phyloP scores from a whole-genome alignment of 2,113 vertebrate genomes.

The Psilopogon haemacephalus region DNA sequence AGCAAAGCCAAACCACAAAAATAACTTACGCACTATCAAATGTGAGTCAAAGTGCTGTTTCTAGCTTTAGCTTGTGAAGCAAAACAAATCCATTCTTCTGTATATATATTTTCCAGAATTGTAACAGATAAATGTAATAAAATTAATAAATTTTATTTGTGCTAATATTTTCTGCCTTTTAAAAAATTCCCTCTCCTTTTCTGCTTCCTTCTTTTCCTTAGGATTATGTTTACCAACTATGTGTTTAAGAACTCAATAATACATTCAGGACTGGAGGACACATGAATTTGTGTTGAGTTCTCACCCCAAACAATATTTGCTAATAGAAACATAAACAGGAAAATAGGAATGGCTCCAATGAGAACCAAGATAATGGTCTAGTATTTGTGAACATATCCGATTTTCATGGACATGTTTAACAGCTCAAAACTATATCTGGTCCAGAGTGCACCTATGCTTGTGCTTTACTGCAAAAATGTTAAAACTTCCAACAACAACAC shows the following conservation, averaged over 20 bases:
- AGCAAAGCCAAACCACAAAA: constrained; percentile 24
- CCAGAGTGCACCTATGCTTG: background rate
- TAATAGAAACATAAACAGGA: background rate
- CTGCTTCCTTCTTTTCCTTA: background rate
- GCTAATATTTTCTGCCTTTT: background rate
- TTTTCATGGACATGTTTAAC: background rate
- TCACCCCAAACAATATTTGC: background rate
- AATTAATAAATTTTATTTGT: background rate
- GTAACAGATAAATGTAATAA: background rate
- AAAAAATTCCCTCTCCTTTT: background rate
- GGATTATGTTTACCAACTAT: background rate
- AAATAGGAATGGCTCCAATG: background rate
- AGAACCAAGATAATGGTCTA: background rate
- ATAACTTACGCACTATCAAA: background rate
- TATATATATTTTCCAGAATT: background rate
- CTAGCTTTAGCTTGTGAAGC: background rate
- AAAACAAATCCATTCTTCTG: background rate
- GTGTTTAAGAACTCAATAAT: background rate
- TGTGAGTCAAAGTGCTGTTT: background rate
- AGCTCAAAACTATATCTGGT: background rate
- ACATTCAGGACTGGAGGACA: background rate
- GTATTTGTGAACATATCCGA: background rate
- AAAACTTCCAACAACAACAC: background rate
- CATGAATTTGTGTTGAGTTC: background rate
- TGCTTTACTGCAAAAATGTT: background rate